Evolutionary conservation across 2,888 invertebrate genomes (phyloP).

Genomic region (Enchytraeus crypticus): DNA sequence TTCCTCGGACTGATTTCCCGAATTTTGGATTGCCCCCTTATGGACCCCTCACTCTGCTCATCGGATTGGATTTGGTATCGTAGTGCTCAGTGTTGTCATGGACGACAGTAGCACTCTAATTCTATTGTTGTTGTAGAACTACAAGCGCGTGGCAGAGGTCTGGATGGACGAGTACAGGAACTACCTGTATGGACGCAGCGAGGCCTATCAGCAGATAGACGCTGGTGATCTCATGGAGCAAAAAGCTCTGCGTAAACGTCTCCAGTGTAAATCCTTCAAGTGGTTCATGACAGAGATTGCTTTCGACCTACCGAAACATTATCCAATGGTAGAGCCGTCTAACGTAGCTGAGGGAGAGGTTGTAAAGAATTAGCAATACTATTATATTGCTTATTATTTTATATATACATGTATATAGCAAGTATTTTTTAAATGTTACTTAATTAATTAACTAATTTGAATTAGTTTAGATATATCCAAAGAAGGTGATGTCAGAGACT

Average conservation of each 20-base stretch:
- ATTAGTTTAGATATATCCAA: no score
- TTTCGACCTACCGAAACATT: conserved; percentile 74
- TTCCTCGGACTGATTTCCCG: no score
- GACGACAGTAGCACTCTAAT: no score
- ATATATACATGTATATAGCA: not conserved
- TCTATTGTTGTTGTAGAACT: conserved; percentile 63
- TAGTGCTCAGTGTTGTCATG: no score
- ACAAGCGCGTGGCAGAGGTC: conserved; percentile 85
- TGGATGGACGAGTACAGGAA: no score
- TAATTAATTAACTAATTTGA: no score
- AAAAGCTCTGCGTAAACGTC: conserved; percentile 60
- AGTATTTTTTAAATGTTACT: no score
- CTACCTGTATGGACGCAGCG: conserved; percentile 68
- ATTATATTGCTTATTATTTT: not conserved
- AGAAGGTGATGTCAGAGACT: no score
- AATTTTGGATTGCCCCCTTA: no score
- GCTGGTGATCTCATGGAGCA: conserved; percentile 73
- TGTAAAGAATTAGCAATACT: conserved; percentile 28
- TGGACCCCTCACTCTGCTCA: no score
- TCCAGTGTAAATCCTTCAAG: conserved; percentile 80
- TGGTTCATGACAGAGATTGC: conserved; percentile 91
- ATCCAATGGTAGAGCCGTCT: conserved; percentile 77
- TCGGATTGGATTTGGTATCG: no score
- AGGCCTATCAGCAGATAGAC: conserved; percentile 66
- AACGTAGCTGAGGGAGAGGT: conserved; percentile 73